Percentiles rank a stretch among this genome's conserved stretches.
phyloP scores from a whole-genome alignment of 2,888 invertebrate species.

The Falcaria lacertinaria region DNA sequence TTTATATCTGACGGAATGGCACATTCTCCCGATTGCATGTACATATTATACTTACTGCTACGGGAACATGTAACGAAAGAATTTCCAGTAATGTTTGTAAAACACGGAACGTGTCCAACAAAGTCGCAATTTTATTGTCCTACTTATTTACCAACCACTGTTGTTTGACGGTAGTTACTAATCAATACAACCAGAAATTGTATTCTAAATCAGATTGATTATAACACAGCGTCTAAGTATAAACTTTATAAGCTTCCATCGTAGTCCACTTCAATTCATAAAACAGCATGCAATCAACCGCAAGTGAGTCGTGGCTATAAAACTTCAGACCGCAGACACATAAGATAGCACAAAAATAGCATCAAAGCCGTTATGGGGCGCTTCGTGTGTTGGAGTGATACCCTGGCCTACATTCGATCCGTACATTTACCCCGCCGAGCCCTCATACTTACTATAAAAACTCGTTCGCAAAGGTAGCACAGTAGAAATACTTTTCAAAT shows the following conservation, averaged over 20 bases:
- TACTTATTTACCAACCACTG: too few species aligned
- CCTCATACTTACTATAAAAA: constrained; percentile 36
- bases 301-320: constrained; percentile 48
- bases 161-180: background rate
- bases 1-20: constrained; percentile 41
- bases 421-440: constrained; percentile 38
- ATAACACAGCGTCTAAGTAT: background rate
- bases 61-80: constrained; percentile 27
- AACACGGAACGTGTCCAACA: constrained; percentile 29
- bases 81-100: constrained; percentile 40
- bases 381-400: constrained; percentile 35
- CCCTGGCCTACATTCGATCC: constrained; percentile 59
- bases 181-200: background rate
- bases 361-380: constrained; percentile 54
- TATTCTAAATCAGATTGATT: background rate
- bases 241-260: background rate
- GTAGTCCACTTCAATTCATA: constrained; percentile 1
- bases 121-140: constrained; percentile 13
- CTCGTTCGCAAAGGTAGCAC: constrained; percentile 26
- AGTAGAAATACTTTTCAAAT: constrained; percentile 14
- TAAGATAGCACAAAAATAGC: constrained; percentile 66
- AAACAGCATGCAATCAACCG: constrained; percentile 37
- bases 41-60: constrained; percentile 33
- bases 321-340: constrained; percentile 57
- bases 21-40: constrained; percentile 36